Percentiles rank a stretch among this genome's conserved stretches.
phyloP scores from a whole-genome alignment of 2,797 vertebrate genomes.

The Spea hammondii region DNA sequence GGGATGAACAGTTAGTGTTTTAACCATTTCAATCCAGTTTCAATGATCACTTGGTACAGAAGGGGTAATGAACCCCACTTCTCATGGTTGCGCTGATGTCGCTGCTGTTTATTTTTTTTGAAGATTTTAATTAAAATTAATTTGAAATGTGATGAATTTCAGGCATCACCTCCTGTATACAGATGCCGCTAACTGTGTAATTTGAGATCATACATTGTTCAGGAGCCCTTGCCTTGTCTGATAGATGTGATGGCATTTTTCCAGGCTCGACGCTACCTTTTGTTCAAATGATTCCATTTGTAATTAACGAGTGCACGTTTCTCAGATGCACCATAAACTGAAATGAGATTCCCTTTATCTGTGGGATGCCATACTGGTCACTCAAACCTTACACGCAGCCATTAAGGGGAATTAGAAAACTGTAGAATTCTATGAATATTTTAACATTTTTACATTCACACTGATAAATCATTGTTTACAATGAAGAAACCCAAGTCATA shows the following conservation, averaged over 20 bases:
- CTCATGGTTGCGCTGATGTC: background rate
- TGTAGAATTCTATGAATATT: constrained; percentile 41
- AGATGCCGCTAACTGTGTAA: constrained; percentile 46
- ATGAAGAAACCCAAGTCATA: background rate
- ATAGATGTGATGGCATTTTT: constrained; percentile 36
- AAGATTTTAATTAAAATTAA: constrained; percentile 34
- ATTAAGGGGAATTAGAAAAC: constrained; percentile 22
- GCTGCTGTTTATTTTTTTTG: constrained; percentile 33
- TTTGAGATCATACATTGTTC: constrained; percentile 51
- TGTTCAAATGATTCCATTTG: constrained; percentile 16
- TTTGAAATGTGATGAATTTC: constrained; percentile 51
- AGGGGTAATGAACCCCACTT: background rate
- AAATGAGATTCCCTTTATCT: constrained; percentile 34
- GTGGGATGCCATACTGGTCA: constrained; percentile 26
- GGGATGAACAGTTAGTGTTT: too few relatives aligned
- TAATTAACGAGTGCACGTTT: constrained; percentile 4
- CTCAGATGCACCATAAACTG: constrained; percentile 39
- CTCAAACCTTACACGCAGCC: constrained; percentile 30
- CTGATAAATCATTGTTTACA: constrained; percentile 5
- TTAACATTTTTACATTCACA: constrained; percentile 15
- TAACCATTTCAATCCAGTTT: too few relatives aligned
- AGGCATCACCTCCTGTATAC: constrained; percentile 37
- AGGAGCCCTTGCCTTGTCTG: constrained; percentile 32
- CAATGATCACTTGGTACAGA: too few relatives aligned
- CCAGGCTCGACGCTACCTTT: constrained; percentile 48